Evolutionary conservation across 64 coral and sea anemone genomes (phyloP).

Genomic region (Exaiptasia diaphana): DNA sequence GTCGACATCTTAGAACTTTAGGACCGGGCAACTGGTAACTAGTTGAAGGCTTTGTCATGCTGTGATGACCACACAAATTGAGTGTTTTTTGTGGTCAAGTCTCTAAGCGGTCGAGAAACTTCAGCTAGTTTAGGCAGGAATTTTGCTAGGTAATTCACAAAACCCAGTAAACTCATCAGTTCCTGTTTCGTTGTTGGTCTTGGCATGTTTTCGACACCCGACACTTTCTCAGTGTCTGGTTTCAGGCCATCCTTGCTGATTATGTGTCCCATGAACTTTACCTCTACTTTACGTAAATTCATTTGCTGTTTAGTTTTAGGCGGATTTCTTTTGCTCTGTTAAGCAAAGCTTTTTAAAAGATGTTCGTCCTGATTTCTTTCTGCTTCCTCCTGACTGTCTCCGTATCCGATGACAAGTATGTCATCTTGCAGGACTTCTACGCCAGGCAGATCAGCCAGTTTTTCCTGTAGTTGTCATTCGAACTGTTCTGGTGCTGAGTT

Average conservation of each 20-base stretch:
- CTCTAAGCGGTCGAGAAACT: constrained; percentile 2
- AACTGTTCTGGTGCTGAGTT: background rate
- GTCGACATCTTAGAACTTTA: background rate
- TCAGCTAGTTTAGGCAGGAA: constrained; percentile 13
- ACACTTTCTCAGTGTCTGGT: constrained; percentile 42
- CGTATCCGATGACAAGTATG: constrained; percentile 17
- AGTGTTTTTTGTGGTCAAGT: background rate
- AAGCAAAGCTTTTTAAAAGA: background rate
- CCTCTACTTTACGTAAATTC: constrained; percentile 15
- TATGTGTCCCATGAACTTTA: constrained; percentile 55
- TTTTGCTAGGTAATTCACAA: constrained; percentile 30
- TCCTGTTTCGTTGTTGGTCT: constrained; percentile 30
- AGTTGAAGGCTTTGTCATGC: constrained; percentile 29
- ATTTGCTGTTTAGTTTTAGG: constrained; percentile 33
- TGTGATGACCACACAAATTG: constrained; percentile 13
- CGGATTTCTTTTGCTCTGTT: constrained; percentile 12
- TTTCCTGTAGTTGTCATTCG: constrained; percentile 36
- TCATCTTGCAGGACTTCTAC: constrained; percentile 36
- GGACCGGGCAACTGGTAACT: background rate
- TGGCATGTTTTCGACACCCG: constrained; percentile 2
- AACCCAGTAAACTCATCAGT: constrained; percentile 23
- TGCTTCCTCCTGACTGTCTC: constrained; percentile 14
- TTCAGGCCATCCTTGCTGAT: constrained; percentile 54
- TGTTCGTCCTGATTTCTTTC: constrained; percentile 5
- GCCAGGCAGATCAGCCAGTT: constrained; percentile 7